phyloP scores from a whole-genome alignment of 2,888 invertebrate species.

The Aricia artaxerxes region DNA sequence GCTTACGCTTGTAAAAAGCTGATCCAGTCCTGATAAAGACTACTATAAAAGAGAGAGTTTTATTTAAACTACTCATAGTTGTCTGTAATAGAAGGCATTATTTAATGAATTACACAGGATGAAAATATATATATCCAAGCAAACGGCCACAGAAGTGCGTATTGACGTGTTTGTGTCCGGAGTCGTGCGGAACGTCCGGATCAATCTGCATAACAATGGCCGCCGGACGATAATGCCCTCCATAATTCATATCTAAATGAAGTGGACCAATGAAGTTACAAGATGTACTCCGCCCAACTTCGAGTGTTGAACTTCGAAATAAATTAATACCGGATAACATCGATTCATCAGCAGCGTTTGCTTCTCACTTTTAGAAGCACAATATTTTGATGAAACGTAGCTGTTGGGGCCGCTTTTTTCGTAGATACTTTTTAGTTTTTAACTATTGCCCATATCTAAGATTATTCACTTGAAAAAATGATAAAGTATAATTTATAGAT shows the following conservation, averaged over 20 bases:
- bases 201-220: slow-evolving; percentile 78
- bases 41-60: too few relatives aligned
- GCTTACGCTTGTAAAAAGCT: too few relatives aligned
- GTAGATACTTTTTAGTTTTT: too few relatives aligned
- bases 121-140: neutral
- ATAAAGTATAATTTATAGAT: neutral
- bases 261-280: slow-evolving; percentile 31
- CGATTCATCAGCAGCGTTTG: neutral
- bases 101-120: too few relatives aligned
- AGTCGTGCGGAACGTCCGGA: slow-evolving; percentile 65
- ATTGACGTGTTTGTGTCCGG: slow-evolving; percentile 58
- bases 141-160: neutral
- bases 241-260: slow-evolving; percentile 64
- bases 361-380: neutral
- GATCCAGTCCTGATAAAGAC: too few relatives aligned
- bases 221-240: slow-evolving; percentile 75
- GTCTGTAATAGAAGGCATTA: too few relatives aligned
- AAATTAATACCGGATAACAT: slow-evolving; percentile 15
- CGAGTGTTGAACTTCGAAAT: slow-evolving; percentile 4
- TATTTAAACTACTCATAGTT: too few relatives aligned
- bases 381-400: neutral
- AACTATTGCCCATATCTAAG: too few relatives aligned
- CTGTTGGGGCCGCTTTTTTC: too few relatives aligned
- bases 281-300: slow-evolving; percentile 19
- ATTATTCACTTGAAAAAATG: too few relatives aligned